These are phyloP conservation scores for Chiloscyllium punctatum DNA, from an alignment of 2,797 vertebrate genomes.

Conservation along the genomic window DNA sequence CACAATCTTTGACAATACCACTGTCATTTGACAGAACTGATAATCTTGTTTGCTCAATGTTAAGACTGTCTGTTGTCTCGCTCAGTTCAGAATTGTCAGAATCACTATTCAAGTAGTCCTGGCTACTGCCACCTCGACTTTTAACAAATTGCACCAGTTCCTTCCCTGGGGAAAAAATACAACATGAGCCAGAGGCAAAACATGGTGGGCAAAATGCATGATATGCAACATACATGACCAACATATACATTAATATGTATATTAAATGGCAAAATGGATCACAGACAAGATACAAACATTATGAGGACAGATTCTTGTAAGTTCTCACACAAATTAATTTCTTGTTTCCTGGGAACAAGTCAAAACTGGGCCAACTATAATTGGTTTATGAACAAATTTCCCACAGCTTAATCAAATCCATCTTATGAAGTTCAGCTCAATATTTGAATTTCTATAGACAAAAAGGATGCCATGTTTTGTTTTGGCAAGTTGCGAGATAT, in stretches of 20 bases:
- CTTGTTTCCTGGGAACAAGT: background rate
- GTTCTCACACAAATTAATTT: background rate
- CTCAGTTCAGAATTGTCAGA: constrained; percentile 65
- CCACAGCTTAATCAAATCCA: background rate
- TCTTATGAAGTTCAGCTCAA: background rate
- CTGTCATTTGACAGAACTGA: constrained; percentile 86
- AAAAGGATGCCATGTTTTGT: background rate
- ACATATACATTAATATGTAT: background rate
- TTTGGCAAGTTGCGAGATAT: background rate
- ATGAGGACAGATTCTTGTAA: background rate
- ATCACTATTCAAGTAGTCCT: constrained; percentile 54
- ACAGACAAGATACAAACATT: background rate
- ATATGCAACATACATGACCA: background rate
- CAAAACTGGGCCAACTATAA: background rate
- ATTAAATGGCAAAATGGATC: background rate
- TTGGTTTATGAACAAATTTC: background rate
- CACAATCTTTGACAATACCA: constrained; percentile 76
- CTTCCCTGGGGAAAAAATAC: constrained; percentile 64
- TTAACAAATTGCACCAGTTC: constrained; percentile 72
- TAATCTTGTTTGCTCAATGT: constrained; percentile 59
- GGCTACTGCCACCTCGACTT: constrained; percentile 52
- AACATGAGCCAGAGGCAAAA: background rate
- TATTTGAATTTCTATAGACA: background rate
- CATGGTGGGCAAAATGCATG: background rate
- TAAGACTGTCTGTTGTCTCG: constrained; percentile 56